phyloP scores from a whole-genome alignment of 2,113 vertebrate species.

The Protobothrops mucrosquamatus region DNA sequence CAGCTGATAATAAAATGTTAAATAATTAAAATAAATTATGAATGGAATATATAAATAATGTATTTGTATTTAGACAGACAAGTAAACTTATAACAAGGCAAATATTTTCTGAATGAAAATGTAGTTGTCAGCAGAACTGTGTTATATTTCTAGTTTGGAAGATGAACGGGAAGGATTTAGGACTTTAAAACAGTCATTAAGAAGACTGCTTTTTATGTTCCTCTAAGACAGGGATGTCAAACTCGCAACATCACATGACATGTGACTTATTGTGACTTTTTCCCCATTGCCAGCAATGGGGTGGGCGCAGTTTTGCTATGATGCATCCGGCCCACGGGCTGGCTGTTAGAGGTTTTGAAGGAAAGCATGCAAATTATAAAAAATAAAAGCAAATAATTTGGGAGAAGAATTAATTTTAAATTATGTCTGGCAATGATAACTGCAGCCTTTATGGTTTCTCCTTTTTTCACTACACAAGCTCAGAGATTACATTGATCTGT shows the following conservation, averaged over 20 bases:
- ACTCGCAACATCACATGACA: too few species aligned
- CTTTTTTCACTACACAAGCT: background rate
- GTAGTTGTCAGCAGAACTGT: background rate
- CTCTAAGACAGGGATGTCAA: background rate
- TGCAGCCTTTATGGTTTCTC: background rate
- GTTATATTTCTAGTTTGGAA: background rate
- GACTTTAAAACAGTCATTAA: background rate
- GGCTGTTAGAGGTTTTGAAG: background rate
- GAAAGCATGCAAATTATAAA: background rate
- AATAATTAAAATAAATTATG: background rate
- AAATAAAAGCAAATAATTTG: background rate
- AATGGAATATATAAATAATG: background rate
- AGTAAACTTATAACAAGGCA: background rate
- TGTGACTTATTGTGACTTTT: too few species aligned
- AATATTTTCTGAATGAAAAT: background rate
- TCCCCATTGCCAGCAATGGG: too few species aligned
- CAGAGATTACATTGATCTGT: background rate
- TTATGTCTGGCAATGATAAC: background rate
- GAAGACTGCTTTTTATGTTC: background rate
- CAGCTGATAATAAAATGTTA: background rate
- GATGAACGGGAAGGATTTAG: background rate
- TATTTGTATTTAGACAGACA: background rate
- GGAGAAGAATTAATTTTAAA: background rate
- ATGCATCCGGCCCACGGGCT: too few species aligned
- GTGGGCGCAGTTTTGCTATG: too few species aligned